phyloP scores from a whole-genome alignment of 2,113 vertebrate genomes.

The Gymnarchus niloticus region DNA sequence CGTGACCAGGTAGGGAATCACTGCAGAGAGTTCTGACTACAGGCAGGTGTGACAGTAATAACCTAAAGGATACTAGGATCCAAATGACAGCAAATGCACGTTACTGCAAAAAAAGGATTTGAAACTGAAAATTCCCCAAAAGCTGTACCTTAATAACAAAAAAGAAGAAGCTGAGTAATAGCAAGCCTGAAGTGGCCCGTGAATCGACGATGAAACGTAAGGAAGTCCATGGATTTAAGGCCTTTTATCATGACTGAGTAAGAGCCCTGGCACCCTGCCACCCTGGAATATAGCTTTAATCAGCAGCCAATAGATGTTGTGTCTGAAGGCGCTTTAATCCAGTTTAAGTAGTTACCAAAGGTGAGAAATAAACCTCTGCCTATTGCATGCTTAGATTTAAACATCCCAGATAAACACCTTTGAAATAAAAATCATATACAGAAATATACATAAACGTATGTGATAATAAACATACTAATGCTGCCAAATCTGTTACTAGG shows the following conservation, averaged over 20 bases:
- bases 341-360: background rate
- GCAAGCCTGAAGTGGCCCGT: background rate
- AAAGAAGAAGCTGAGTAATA: background rate
- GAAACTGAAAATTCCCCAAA: constrained; percentile 3
- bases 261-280: background rate
- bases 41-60: background rate
- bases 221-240: background rate
- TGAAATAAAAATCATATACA: background rate
- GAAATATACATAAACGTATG: background rate
- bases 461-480: background rate
- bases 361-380: background rate
- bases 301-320: background rate
- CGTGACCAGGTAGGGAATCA: background rate
- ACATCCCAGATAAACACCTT: background rate
- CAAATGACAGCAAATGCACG: background rate
- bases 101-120: background rate
- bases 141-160: background rate
- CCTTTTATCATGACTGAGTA: no score
- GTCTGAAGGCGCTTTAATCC: background rate
- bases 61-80: background rate
- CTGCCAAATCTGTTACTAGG: background rate
- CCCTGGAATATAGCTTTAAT: background rate
- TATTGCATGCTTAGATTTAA: background rate
- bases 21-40: background rate
- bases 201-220: background rate